Evolutionary conservation across 1,140 invertebrate species (phyloP).

Genomic region (Camponotus vicinus): DNA sequence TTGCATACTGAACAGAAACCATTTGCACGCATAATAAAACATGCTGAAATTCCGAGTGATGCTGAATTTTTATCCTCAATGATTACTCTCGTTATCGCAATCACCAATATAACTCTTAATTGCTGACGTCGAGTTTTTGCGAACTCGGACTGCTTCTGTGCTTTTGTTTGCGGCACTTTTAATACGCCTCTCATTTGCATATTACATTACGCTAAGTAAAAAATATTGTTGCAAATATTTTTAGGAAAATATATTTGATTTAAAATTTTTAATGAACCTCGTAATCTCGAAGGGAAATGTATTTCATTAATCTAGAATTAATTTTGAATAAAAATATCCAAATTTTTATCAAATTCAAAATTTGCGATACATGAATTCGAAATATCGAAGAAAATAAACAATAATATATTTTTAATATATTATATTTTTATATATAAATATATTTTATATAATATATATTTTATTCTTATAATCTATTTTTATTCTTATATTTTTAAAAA

Average conservation of each 20-base stretch:
- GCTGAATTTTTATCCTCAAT: neutral
- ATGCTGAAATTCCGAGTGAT: neutral
- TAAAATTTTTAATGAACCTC: constrained; percentile 12
- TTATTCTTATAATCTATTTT: too few relatives aligned
- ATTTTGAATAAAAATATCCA: constrained; percentile 2
- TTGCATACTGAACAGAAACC: neutral
- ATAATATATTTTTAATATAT: too few relatives aligned
- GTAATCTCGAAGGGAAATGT: neutral
- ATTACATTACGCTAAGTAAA: neutral
- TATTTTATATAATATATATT: neutral
- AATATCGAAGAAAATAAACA: neutral
- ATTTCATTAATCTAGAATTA: neutral
- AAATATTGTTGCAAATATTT: neutral
- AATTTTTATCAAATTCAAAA: neutral
- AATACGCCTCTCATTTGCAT: neutral
- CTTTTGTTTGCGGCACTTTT: constrained; percentile 25
- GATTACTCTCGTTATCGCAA: constrained; percentile 34
- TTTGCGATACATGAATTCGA: neutral
- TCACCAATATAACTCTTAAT: constrained; percentile 36
- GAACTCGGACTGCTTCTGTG: neutral
- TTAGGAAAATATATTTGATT: neutral
- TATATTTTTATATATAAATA: too few relatives aligned
- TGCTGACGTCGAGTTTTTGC: neutral
- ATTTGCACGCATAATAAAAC: neutral
- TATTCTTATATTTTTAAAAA: too few relatives aligned